Conservation (phyloP, 2,797 vertebrate species). For the Enteromius radiatus region DNA sequence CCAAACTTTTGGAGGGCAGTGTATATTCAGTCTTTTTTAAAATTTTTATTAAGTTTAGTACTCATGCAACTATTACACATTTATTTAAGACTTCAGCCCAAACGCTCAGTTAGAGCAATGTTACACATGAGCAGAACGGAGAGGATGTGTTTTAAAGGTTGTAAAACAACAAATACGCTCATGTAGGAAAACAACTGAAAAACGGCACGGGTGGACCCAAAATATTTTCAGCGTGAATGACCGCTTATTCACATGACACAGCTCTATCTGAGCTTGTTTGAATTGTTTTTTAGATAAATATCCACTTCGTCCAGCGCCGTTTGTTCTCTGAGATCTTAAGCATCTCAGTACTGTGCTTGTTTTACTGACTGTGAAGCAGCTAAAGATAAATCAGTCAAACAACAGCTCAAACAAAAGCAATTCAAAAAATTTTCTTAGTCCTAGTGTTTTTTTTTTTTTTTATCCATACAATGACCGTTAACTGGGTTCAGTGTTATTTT, state of each 20-base stretch:
- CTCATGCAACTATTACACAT: neutral
- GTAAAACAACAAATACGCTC: neutral
- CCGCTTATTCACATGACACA: neutral
- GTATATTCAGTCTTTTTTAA: too few relatives aligned
- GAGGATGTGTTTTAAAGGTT: too few relatives aligned
- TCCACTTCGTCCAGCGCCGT: too few relatives aligned
- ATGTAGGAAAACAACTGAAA: neutral
- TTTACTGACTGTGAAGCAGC: too few relatives aligned
- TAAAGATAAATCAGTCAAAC: too few relatives aligned
- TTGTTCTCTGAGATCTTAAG: too few relatives aligned
- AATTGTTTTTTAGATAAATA: too few relatives aligned
- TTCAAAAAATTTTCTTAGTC: neutral
- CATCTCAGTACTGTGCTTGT: too few relatives aligned
- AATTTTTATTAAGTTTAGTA: neutral
- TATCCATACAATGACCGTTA: neutral
- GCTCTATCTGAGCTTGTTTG: too few relatives aligned
- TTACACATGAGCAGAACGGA: neutral
- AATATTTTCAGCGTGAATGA: neutral
- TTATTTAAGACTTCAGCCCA: neutral
- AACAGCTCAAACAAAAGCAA: too few relatives aligned
- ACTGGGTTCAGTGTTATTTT: neutral
- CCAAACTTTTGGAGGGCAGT: too few relatives aligned
- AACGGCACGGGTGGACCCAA: neutral
- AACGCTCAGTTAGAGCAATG: neutral
- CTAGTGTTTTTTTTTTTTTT: conserved; percentile 2